A percentile compares a stretch with the other conserved stretches of the same genome.
phyloP scores from a whole-genome alignment of 2,797 vertebrate species.

The Pipistrellus pygmaeus region DNA sequence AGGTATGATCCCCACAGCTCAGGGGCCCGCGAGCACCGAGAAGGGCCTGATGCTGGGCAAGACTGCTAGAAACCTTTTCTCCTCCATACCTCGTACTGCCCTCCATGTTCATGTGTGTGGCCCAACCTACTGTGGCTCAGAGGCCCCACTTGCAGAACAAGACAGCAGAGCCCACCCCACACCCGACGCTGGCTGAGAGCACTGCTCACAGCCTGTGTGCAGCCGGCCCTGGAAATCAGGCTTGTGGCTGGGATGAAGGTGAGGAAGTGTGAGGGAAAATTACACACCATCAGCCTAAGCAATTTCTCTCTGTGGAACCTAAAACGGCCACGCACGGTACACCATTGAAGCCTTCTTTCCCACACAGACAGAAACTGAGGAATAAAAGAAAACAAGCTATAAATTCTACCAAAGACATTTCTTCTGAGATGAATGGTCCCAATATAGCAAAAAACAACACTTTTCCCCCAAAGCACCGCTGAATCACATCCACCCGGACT shows the following conservation, averaged over 20 bases:
- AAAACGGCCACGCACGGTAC: slow-evolving; percentile 42
- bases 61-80: rapidly evolving
- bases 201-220: not conserved
- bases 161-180: not conserved
- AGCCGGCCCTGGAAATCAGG: not conserved
- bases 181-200: rapidly evolving
- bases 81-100: not conserved
- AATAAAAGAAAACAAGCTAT: not conserved
- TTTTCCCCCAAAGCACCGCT: slow-evolving; percentile 24
- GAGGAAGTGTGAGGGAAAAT: slow-evolving; percentile 51
- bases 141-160: not conserved
- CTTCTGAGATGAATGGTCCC: not conserved
- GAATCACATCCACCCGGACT: slow-evolving; percentile 48
- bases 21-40: not conserved
- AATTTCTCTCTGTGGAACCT: slow-evolving; percentile 44
- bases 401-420: slow-evolving; percentile 29
- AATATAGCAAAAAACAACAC: not conserved
- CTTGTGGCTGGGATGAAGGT: not conserved
- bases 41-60: not conserved
- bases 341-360: slow-evolving; percentile 42
- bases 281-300: slow-evolving; percentile 19
- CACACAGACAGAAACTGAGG: slow-evolving; percentile 52
- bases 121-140: not conserved
- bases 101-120: not conserved
- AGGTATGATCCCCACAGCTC: rapidly evolving